These are phyloP conservation scores for Athrips mouffetella DNA, from an alignment of 2,888 invertebrate genomes.

Conservation along the genomic window DNA sequence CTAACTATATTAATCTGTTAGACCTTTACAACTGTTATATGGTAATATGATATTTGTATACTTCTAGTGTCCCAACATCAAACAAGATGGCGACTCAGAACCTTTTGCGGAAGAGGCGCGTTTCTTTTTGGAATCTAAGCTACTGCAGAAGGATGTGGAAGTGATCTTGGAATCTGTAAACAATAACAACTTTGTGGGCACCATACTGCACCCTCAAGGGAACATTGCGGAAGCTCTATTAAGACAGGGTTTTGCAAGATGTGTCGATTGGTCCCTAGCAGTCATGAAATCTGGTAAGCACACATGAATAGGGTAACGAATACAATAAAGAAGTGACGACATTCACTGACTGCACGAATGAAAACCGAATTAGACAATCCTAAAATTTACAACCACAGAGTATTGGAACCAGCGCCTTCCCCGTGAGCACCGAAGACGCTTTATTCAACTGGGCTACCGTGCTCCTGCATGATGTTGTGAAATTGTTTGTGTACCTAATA, in stretches of 20 bases:
- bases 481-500: too few species aligned
- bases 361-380: too few species aligned
- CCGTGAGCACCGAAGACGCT: too few species aligned
- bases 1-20: not conserved
- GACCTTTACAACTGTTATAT: not conserved
- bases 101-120: conserved; percentile 92
- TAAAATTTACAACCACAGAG: too few species aligned
- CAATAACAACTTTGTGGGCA: conserved; percentile 96
- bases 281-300: conserved; percentile 69
- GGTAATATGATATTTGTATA: not conserved
- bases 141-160: conserved; percentile 94
- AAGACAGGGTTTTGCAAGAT: conserved; percentile 94
- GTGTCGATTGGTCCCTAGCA: conserved; percentile 77
- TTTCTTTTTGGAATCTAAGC: conserved; percentile 93
- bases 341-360: too few species aligned
- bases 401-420: too few species aligned
- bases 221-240: conserved; percentile 97
- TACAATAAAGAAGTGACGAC: too few species aligned
- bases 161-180: conserved; percentile 94
- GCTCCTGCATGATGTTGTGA: too few species aligned
- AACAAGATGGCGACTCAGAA: conserved; percentile 84
- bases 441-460: too few species aligned
- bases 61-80: conserved; percentile 85
- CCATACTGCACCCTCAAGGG: conserved; percentile 92
- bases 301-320: too few species aligned